Base-by-base conservation (phyloP, 2,888 invertebrate species). In the Agelastica alni region DNA sequence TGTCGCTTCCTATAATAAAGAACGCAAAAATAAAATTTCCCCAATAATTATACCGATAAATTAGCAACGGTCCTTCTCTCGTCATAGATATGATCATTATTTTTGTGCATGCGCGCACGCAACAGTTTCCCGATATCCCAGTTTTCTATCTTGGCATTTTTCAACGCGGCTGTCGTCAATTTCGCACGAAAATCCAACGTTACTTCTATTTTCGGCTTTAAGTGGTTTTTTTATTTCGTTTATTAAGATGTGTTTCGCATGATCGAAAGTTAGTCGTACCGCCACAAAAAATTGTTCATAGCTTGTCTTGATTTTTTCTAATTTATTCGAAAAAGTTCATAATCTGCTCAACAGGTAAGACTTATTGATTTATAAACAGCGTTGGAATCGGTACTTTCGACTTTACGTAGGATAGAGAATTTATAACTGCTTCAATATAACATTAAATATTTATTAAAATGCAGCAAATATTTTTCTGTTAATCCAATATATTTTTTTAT, bases 301-400 rank as follows among this genome's bases (percentile, higher is more conserved):
- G 14, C 34, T 34, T 45, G 1, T 16, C 22, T 49, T 42, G 18
- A 4, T 39, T 18, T n/a, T 26, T 30, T 30, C 39, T 31, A 12
- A 22, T 42, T 41, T 41, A 7, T 12, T 13, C 7, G 14, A 49
- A 31, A 49, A 43, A 16, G 41, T 41, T 49, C 39, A 13, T 13
- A 49, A 41, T 20, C 41, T 42, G 31, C 49, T 49, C 49, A 49
- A 49, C 49, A 49, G 49, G 49, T 49, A 49, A 49, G 49, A n/a
- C 28, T 31, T 4, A 48, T 48, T 34, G 48, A 48, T 48, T 10
- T 45, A 10, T 41, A n/a, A n/a, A n/a, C n/a, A n/a, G n/a, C n/a
- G n/a, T n/a, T n/a, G n/a, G n/a, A n/a, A n/a, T n/a, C n/a, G n/a
- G n/a, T n/a, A n/a, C n/a, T n/a, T 14, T 34, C 2, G 36, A 17